Conservation (phyloP, 2,113 vertebrate genomes). For the Anas platyrhynchos region DNA sequence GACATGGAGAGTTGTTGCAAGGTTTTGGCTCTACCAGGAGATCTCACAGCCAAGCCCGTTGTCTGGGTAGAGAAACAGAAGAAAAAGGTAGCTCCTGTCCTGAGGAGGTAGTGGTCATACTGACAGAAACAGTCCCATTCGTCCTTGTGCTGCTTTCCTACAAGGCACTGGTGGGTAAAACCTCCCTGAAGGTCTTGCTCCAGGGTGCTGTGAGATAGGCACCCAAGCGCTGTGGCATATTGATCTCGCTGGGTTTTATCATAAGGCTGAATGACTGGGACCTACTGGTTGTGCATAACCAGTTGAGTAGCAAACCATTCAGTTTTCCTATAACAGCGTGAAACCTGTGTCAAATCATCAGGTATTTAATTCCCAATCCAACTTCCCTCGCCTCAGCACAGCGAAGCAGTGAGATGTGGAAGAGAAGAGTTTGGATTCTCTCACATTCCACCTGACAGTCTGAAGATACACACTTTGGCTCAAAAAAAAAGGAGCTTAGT, state of each 20-base stretch:
- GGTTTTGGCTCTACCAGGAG: neutral
- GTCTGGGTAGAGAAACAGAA: neutral
- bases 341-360: neutral
- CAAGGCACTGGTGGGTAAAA: neutral
- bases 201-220: neutral
- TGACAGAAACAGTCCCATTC: neutral
- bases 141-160: neutral
- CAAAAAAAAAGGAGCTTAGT: neutral
- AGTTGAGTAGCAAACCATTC: neutral
- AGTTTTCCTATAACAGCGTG: neutral
- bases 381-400: neutral
- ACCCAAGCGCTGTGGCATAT: neutral
- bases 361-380: neutral
- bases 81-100: neutral
- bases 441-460: neutral
- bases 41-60: neutral
- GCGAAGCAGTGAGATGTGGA: neutral
- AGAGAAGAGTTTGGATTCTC: neutral
- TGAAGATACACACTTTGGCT: slow-evolving; percentile 3
- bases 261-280: neutral
- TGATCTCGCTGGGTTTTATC: neutral
- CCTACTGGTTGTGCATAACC: neutral
- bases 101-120: neutral
- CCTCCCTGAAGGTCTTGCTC: neutral
- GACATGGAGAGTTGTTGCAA: neutral